Percentiles rank a stretch among this genome's conserved stretches.
phyloP scores from a whole-genome alignment of 2,113 vertebrate genomes.

The Papio anubis region DNA sequence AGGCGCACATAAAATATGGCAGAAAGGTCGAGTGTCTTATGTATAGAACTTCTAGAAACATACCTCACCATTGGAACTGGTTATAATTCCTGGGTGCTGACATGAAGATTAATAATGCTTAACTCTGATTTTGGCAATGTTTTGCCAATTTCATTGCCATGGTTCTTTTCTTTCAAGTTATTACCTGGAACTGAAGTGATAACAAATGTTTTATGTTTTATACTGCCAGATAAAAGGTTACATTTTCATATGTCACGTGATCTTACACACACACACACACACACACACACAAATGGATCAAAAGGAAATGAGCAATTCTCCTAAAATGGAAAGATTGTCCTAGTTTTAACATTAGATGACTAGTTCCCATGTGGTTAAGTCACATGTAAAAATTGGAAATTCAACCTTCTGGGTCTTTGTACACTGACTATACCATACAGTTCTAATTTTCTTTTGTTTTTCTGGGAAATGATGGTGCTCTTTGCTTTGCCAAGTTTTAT shows the following conservation, averaged over 20 bases:
- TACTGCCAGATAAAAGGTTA: constrained; percentile 68
- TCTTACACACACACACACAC: constrained; percentile 51
- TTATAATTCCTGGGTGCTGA: constrained; percentile 78
- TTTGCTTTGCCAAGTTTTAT: constrained; percentile 87
- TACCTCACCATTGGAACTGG: constrained; percentile 71
- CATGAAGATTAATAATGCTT: constrained; percentile 81
- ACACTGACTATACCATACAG: constrained; percentile 67
- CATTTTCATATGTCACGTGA: constrained; percentile 51
- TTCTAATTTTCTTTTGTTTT: constrained; percentile 82
- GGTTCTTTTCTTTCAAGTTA: constrained; percentile 71
- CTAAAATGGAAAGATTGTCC: constrained; percentile 47
- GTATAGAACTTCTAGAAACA: constrained; percentile 69
- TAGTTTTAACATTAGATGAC: constrained; percentile 32
- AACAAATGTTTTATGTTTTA: constrained; percentile 80
- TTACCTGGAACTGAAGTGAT: constrained; percentile 71
- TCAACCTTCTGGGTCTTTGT: constrained; percentile 53
- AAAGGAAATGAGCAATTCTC: constrained; percentile 41
- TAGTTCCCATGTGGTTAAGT: constrained; percentile 35
- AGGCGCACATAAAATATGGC: constrained; percentile 43
- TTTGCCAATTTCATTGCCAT: constrained; percentile 75
- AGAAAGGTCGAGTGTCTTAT: constrained; percentile 34
- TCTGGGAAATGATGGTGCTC: constrained; percentile 75
- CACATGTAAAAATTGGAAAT: constrained; percentile 56
- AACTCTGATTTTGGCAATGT: constrained; percentile 74
- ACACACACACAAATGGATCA: not conserved